These are phyloP conservation scores for Kobus ellipsiprymnus DNA, from an alignment of 2,113 vertebrate genomes.

Conservation along the genomic window DNA sequence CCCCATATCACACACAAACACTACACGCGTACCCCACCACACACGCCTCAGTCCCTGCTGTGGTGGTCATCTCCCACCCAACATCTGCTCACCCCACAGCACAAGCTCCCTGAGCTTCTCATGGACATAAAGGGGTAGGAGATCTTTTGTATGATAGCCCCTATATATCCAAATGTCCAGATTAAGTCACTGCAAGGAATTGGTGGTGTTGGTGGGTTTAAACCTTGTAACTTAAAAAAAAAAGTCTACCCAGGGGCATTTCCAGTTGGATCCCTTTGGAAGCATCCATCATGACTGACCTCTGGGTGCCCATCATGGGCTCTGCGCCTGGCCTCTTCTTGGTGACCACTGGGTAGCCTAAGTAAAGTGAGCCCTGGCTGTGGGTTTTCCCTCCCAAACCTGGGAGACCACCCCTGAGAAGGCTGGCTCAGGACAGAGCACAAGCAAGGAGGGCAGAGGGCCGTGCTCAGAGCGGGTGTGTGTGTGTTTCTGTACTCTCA, in stretches of 20 bases:
- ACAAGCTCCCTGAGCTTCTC: background rate
- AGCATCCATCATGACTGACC: background rate
- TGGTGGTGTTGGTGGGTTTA: background rate
- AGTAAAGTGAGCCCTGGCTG: background rate
- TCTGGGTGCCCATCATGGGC: background rate
- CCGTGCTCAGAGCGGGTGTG: background rate
- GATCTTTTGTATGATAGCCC: background rate
- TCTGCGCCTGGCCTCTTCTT: background rate
- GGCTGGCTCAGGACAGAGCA: background rate
- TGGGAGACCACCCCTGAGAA: background rate
- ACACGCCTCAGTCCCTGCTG: background rate
- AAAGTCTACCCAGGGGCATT: background rate
- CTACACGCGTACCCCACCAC: background rate
- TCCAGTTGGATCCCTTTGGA: background rate
- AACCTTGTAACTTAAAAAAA: background rate
- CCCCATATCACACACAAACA: background rate
- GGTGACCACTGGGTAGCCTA: background rate
- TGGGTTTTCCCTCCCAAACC: background rate
- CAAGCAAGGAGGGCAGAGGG: background rate
- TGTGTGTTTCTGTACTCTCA: background rate
- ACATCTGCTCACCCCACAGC: background rate
- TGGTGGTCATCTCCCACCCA: background rate
- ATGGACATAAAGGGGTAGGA: too few relatives aligned
- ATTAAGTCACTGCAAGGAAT: background rate
- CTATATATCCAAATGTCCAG: background rate